Percentiles rank a stretch among this genome's conserved stretches.
Evolutionary conservation across 2,113 vertebrate genomes (phyloP).

Genomic region (Semnopithecus entellus): DNA sequence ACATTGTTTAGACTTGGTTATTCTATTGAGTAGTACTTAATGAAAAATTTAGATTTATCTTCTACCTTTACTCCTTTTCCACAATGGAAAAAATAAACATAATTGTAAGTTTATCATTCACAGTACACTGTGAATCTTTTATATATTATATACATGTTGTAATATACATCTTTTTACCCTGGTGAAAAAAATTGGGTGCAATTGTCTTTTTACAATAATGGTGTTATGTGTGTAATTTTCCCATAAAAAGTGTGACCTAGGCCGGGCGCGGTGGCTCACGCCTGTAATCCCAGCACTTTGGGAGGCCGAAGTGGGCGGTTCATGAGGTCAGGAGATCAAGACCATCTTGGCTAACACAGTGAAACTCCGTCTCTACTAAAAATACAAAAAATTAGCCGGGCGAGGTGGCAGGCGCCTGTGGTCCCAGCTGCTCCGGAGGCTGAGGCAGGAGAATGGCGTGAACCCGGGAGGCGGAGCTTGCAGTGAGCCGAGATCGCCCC

Average conservation of each 20-base stretch:
- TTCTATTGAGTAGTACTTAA: background rate
- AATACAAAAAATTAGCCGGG: too few relatives aligned
- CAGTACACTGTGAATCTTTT: background rate
- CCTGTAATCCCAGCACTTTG: too few relatives aligned
- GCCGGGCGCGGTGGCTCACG: background rate
- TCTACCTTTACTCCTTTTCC: background rate
- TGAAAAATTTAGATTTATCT: slow-evolving; percentile 6
- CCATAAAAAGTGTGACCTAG: background rate
- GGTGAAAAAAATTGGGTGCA: background rate
- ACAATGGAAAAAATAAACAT: background rate
- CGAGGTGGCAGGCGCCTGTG: too few relatives aligned
- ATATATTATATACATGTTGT: background rate
- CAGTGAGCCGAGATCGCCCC: too few relatives aligned
- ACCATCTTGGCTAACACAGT: too few relatives aligned
- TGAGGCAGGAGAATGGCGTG: too few relatives aligned
- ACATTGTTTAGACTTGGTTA: background rate
- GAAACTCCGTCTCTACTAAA: too few relatives aligned
- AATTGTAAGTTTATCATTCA: background rate
- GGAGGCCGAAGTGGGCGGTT: too few relatives aligned
- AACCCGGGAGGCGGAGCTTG: too few relatives aligned
- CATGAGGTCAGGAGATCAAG: too few relatives aligned
- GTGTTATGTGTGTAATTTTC: background rate
- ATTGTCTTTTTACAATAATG: slow-evolving; percentile 4
- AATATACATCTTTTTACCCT: background rate
- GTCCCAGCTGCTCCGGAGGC: too few relatives aligned